Base-by-base conservation (phyloP, 2,888 invertebrate genomes). In the Zaprionus lineosus region DNA sequence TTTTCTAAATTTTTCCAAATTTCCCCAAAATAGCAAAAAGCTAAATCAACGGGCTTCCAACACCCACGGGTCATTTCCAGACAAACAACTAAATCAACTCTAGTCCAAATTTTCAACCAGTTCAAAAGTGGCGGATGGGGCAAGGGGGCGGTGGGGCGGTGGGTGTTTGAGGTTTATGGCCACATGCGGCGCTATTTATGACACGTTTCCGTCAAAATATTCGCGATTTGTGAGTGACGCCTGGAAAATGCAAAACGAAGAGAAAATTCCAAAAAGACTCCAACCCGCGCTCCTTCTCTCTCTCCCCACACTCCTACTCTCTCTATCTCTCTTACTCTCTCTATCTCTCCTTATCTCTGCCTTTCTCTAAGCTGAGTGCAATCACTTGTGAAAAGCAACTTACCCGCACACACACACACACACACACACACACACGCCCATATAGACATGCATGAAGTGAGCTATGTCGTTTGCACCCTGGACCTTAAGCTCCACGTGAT, bases 121-220 rank as follows among this genome's bases (percentile, higher is more conserved):
- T 24, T 34, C 7, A n/a, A 2, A 16, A 33, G 15, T 33, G n/a
- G n/a, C n/a, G 16, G 15, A 34, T 7, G 12, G 11, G 3, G 16
- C 6, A 0, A 7, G 0, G 1, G 8, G 29, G n/a, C 9, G 14
- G 14, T 12, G 26, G n/a, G 12, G 5, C 5, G 5, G 12, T n/a
- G 5, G 9, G 14, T 1, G 46, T 40, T 31, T 59, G 29, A 44
- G 37, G 63, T 87, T 87, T 87, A 85, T 74, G 67, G 73, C 75
- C 83, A 79, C 77, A 74, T 76, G 87, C 76, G 84, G 74, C 71
- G 84, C 86, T 88, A 88, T 88, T 89, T 89, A 89, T 88, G 88
- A 88, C 87, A 87, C 75, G 76, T 84, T 88, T 89, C 87, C 88
- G 87, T 88, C 88, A 87, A 89, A 86, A 85, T 76, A 81, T 78